Evolutionary conservation across 2,113 vertebrate species (phyloP), one percentile per base, ranked within the genome.

Genomic region (Etia nguti): DNA sequence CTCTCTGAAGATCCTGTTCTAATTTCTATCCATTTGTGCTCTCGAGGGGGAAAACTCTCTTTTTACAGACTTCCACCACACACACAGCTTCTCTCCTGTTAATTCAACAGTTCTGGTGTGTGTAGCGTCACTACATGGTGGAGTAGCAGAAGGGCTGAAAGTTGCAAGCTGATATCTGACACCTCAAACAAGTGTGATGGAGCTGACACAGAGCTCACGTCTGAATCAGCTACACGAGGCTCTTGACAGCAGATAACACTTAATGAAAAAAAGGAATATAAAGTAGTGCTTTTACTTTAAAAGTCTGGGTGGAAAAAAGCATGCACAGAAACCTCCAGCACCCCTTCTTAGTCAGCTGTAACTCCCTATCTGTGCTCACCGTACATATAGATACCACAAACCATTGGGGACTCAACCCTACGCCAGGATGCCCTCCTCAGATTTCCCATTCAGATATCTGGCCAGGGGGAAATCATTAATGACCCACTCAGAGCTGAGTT

Each of bases 351-450:
- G 73, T 77, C 16, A 52, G 26, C 13, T 52, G 10, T 77, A 52
- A 34, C 46, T 9, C 3, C 26, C 26, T 36, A 36, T 87, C 52
- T 48, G 56, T 16, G 41, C 22, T 59, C 62, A 70, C 18, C 11
- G 4, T 48, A 38, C 29, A 56, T 60, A 73, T 38, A 80, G 55
- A 46, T 60, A 87, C 73, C 73, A 52, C 73, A 56, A 82, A 18
- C 73, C 85, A 81, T 79, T 86, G 81, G 80, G 56, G 82, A 81
- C 81, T 87, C 62, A 73, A 60, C 75, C 22, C n/a, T 55, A 79
- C 31, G 82, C 31, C 86, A 85, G 92, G 73, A 92, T 89, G 59
- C 31, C 83, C 90, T 90, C 41, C 91, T 95, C 93, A 92, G 83
- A 90, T 92, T 83, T 89, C 94, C 75, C 62, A 62, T 75, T 89